Conservation (phyloP, 2,113 vertebrate species). For the Platycercus adscitus region DNA sequence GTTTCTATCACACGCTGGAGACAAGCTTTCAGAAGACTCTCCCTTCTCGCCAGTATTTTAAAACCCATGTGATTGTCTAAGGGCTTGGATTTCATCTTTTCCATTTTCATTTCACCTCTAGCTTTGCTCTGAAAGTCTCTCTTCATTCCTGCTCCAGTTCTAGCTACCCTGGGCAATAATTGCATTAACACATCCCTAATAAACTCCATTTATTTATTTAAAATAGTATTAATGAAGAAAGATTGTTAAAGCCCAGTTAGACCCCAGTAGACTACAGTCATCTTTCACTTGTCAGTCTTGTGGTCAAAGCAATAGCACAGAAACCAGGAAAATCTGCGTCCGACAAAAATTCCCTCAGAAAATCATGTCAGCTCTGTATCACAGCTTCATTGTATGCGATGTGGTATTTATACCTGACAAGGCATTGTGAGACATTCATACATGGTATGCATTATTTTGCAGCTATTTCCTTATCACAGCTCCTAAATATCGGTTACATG, state of each 20-base stretch:
- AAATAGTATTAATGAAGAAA: neutral
- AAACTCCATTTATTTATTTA: neutral
- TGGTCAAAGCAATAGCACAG: neutral
- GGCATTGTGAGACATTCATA: neutral
- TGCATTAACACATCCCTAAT: neutral
- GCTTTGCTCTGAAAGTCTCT: neutral
- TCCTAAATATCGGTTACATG: neutral
- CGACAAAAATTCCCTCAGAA: neutral
- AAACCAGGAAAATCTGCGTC: neutral
- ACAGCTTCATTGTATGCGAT: neutral
- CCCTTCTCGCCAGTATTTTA: neutral
- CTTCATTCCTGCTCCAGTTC: neutral
- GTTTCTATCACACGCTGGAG: neutral
- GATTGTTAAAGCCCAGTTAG: neutral
- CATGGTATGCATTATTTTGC: neutral
- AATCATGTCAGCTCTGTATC: neutral
- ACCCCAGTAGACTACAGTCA: neutral
- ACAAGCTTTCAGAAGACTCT: neutral
- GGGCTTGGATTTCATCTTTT: neutral
- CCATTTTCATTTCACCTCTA: neutral
- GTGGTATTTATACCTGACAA: neutral
- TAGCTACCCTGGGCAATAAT: neutral
- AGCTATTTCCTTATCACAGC: neutral
- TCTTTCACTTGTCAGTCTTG: neutral
- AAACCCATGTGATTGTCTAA: neutral